A percentile compares a stretch with the other conserved stretches of the same genome.
These are phyloP conservation scores for Datnioides undecimradiatus DNA, from an alignment of 2,113 vertebrate species.

Conservation along the genomic window DNA sequence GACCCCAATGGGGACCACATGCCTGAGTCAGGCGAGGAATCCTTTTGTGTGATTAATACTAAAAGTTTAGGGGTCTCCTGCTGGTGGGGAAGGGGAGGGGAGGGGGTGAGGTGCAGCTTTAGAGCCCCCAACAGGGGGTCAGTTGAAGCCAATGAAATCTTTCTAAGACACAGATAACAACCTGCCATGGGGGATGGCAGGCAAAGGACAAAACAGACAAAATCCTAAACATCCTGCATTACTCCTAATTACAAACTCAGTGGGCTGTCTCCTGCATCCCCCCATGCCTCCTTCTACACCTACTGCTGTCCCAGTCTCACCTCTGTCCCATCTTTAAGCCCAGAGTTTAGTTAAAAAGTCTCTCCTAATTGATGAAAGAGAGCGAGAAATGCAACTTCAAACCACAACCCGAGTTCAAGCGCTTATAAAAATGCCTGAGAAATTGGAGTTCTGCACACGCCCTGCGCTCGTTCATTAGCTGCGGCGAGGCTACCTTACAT, in stretches of 20 bases:
- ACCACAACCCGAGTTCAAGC: slow-evolving; percentile 66
- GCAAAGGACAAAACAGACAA: slow-evolving; percentile 66
- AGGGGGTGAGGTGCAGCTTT: slow-evolving; percentile 44
- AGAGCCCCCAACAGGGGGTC: slow-evolving; percentile 45
- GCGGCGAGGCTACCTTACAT: slow-evolving; percentile 43
- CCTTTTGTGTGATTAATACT: slow-evolving; percentile 72
- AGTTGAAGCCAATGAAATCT: slow-evolving; percentile 54
- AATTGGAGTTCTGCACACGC: slow-evolving; percentile 52
- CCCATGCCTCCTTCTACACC: slow-evolving; percentile 31
- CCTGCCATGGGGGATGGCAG: slow-evolving; percentile 56
- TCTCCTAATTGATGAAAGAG: slow-evolving; percentile 80
- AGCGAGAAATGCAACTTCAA: slow-evolving; percentile 62
- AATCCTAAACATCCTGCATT: slow-evolving; percentile 72
- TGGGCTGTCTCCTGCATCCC: slow-evolving; percentile 52
- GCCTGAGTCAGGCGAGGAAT: slow-evolving; percentile 65
- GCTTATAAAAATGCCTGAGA: slow-evolving; percentile 71
- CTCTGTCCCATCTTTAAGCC: slow-evolving; percentile 70
- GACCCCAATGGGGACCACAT: slow-evolving; percentile 66
- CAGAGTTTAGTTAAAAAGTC: slow-evolving; percentile 70
- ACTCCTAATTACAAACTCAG: slow-evolving; percentile 82
- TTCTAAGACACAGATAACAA: slow-evolving; percentile 68
- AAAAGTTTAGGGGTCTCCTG: slow-evolving; percentile 67
- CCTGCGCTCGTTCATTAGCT: slow-evolving; percentile 61
- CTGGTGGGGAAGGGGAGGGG: slow-evolving; percentile 52
- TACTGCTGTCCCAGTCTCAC: slow-evolving; percentile 55